Evolutionary conservation across 2,113 vertebrate genomes (phyloP).

Genomic region (Nesoenas mayeri): DNA sequence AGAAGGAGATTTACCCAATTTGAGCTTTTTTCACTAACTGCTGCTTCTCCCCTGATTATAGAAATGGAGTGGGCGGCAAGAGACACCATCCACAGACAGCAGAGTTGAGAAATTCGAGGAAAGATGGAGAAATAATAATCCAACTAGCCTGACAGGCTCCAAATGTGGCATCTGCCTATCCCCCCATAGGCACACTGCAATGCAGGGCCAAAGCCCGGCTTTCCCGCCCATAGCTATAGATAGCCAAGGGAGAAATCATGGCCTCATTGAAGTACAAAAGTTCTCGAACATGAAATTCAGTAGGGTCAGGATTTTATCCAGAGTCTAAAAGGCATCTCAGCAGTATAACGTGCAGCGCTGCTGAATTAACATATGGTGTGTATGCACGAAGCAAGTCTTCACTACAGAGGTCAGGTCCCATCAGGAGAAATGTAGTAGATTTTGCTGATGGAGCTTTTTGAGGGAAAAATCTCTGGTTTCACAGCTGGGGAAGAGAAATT

Average conservation of each 20-base stretch:
- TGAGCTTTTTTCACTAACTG: background rate
- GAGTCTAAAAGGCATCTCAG: background rate
- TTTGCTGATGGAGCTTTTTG: background rate
- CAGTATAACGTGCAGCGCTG: background rate
- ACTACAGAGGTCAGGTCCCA: background rate
- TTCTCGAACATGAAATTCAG: background rate
- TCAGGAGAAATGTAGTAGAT: background rate
- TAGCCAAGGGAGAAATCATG: background rate
- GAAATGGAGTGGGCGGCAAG: background rate
- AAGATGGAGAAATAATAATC: background rate
- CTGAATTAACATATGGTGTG: background rate
- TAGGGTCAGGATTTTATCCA: background rate
- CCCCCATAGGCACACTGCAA: fast-evolving
- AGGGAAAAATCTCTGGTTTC: background rate
- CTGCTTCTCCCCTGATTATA: background rate
- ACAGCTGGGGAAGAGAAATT: background rate
- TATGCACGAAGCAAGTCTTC: background rate
- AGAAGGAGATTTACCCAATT: background rate
- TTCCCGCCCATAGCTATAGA: background rate
- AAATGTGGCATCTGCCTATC: background rate
- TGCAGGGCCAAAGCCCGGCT: background rate
- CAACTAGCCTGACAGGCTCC: background rate
- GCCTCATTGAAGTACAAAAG: background rate
- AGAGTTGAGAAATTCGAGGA: background rate
- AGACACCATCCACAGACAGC: background rate